These are phyloP conservation scores for Hartigia nigra DNA, from an alignment of 2,888 invertebrate species.

Conservation along the genomic window DNA sequence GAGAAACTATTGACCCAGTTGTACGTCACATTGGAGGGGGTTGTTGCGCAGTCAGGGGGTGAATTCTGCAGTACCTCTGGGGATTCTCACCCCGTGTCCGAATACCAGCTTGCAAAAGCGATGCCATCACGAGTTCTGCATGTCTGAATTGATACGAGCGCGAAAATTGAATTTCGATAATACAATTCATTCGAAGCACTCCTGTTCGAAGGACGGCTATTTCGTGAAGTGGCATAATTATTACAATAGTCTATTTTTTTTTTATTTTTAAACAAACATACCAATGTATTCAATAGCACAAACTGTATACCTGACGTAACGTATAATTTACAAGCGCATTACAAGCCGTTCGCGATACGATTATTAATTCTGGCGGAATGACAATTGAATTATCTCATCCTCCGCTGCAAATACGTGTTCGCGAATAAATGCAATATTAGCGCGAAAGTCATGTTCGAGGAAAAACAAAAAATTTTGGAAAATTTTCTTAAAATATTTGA, in stretches of 20 bases:
- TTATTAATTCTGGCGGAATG: not conserved
- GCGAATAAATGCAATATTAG: not conserved
- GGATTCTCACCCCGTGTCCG: not conserved
- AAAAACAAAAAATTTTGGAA: not conserved
- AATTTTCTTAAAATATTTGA: not conserved
- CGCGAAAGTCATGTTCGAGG: not conserved
- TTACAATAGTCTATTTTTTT: not conserved
- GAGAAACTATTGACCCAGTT: conserved; percentile 57
- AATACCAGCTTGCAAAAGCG: not conserved
- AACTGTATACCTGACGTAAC: not conserved
- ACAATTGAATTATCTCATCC: not conserved
- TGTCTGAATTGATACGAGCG: not conserved
- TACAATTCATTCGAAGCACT: not conserved
- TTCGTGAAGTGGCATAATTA: not conserved
- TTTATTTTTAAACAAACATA: not conserved
- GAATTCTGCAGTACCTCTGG: not conserved
- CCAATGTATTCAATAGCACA: not conserved
- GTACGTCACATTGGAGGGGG: conserved; percentile 39
- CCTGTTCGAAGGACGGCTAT: not conserved
- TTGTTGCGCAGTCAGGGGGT: not conserved
- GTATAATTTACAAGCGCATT: not conserved
- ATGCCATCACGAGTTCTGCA: not conserved
- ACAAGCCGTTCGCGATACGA: not conserved
- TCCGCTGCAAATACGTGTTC: not conserved
- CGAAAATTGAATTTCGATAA: not conserved